These are phyloP conservation scores for Connochaetes taurinus DNA, from an alignment of 2,113 vertebrate genomes.

Conservation along the genomic window DNA sequence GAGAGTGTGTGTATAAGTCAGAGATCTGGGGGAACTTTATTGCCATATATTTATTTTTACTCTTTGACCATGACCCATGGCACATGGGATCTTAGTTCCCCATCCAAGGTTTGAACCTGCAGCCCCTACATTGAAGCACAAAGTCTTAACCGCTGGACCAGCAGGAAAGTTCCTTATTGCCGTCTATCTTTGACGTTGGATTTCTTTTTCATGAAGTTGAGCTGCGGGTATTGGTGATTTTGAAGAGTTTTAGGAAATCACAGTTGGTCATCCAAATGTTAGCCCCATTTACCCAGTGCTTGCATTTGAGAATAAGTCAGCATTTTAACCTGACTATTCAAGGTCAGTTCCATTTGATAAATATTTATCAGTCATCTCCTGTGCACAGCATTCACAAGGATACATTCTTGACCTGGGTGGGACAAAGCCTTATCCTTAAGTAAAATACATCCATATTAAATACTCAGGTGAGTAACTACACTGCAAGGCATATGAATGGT, in stretches of 20 bases:
- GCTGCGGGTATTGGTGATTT: not conserved
- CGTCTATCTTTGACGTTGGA: not conserved
- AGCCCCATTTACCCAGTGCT: not conserved
- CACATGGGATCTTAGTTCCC: not conserved
- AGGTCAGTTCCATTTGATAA: not conserved
- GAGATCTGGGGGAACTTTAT: not conserved
- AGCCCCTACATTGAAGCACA: not conserved
- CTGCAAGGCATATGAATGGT: not conserved
- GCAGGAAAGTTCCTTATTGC: not conserved
- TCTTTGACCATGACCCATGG: not conserved
- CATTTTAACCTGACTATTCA: not conserved
- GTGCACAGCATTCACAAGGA: not conserved
- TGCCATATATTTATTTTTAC: not conserved
- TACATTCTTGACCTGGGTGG: not conserved
- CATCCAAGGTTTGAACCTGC: rapidly evolving
- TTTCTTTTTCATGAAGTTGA: constrained; percentile 1
- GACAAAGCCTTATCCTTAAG: not conserved
- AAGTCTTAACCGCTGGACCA: not conserved
- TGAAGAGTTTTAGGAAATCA: constrained; percentile 13
- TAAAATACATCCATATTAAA: not conserved
- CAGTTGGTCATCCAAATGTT: not conserved
- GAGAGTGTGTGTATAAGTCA: not conserved
- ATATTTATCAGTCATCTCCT: not conserved
- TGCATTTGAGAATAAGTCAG: not conserved
- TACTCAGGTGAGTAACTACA: not conserved